phyloP scores from a whole-genome alignment of 2,888 invertebrate genomes.

The Sphaerophoria taeniata region DNA sequence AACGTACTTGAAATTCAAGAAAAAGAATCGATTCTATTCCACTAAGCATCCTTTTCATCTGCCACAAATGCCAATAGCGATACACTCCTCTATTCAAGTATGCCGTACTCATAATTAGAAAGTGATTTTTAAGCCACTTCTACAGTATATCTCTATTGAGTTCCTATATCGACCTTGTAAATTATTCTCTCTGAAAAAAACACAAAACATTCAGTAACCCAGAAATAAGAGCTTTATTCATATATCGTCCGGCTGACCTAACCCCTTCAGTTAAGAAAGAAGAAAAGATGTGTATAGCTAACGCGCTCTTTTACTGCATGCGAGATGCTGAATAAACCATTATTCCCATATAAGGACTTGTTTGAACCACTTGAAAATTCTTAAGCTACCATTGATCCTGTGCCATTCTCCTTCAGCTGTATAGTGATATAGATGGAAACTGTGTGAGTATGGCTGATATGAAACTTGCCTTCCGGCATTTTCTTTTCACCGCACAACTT shows the following conservation, averaged over 20 bases:
- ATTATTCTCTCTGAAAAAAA: conserved; percentile 3
- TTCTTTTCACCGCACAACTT: conserved; percentile 8
- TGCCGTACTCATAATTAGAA: not conserved
- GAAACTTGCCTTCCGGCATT: conserved; percentile 11
- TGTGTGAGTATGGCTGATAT: not conserved
- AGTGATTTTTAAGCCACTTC: conserved; percentile 5
- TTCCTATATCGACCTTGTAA: conserved; percentile 29
- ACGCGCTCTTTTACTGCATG: not conserved
- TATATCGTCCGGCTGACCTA: conserved; percentile 11
- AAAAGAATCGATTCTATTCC: conserved; percentile 3
- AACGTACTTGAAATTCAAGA: not conserved
- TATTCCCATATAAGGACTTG: conserved; percentile 36
- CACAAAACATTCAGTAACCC: conserved; percentile 21
- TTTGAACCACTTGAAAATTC: conserved; percentile 30
- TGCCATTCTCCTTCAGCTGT: not conserved
- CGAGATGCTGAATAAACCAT: conserved; percentile 5
- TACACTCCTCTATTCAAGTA: conserved; percentile 8
- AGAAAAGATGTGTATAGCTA: conserved; percentile 6
- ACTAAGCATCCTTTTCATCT: not conserved
- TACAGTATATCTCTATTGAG: not conserved
- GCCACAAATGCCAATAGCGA: not conserved
- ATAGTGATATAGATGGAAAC: not conserved
- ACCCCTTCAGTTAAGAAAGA: conserved; percentile 1
- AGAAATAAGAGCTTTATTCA: conserved; percentile 23
- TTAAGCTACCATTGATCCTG: conserved; percentile 41